These are phyloP conservation scores for Meloidogyne chitwoodi DNA, from an alignment of 1,140 invertebrate genomes.

Conservation along the genomic window DNA sequence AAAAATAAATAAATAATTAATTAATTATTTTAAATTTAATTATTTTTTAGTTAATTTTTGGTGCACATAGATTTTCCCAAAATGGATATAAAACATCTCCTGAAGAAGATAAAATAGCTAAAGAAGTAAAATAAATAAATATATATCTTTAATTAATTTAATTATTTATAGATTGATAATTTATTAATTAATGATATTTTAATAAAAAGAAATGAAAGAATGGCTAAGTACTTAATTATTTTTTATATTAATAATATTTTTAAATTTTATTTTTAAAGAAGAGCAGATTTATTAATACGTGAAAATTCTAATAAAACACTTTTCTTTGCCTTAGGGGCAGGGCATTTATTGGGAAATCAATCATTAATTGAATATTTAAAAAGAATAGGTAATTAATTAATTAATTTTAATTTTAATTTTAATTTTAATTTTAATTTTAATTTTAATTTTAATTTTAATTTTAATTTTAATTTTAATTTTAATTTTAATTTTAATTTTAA, in stretches of 20 bases:
- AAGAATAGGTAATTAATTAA: conserved; percentile 8
- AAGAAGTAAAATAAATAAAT: conserved; percentile 4
- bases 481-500: neutral
- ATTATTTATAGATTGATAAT: conserved; percentile 23
- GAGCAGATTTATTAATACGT: conserved; percentile 11
- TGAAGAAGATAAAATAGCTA: conserved; percentile 18
- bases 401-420: neutral
- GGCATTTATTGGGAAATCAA: conserved; percentile 16
- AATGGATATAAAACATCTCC: conserved; percentile 24
- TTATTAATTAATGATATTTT: conserved; percentile 30
- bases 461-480: neutral
- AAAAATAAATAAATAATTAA: neutral
- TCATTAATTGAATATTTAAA: conserved; percentile 7
- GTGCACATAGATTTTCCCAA: conserved; percentile 24
- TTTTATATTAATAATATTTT: neutral
- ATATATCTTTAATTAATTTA: neutral
- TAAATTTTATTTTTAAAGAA: conserved; percentile 3
- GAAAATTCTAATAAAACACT: neutral
- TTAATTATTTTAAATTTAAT: neutral
- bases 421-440: no score
- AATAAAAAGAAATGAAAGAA: conserved; percentile 27
- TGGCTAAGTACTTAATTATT: conserved; percentile 13
- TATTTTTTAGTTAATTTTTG: conserved; percentile 18
- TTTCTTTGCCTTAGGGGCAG: conserved; percentile 21
- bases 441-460: neutral